Evolutionary conservation across 2,113 vertebrate species (phyloP).

Genomic region (Ochotona curzoniae): DNA sequence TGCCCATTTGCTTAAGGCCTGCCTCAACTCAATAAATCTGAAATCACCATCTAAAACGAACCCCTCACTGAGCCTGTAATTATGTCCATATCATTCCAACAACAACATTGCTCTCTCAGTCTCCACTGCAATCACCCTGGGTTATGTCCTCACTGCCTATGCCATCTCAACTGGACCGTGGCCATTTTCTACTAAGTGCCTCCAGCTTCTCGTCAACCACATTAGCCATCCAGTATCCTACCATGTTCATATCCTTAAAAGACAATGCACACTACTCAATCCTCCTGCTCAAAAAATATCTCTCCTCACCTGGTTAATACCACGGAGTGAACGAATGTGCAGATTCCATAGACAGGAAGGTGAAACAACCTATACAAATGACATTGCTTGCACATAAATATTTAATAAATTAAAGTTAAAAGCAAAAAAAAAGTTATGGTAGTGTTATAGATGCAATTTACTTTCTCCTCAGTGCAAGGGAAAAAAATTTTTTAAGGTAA

Average conservation of each 20-base stretch:
- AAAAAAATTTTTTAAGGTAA: neutral
- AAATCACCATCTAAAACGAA: neutral
- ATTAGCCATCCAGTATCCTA: neutral
- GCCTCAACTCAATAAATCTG: slow-evolving; percentile 1
- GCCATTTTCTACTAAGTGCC: neutral
- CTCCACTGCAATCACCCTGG: neutral
- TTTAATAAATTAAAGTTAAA: neutral
- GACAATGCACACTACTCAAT: neutral
- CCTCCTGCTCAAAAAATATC: neutral
- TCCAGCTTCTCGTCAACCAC: neutral
- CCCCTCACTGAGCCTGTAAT: neutral
- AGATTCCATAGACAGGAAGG: neutral
- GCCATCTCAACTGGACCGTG: neutral
- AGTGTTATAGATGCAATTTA: neutral
- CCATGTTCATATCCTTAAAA: slow-evolving; percentile 5
- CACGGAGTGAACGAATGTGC: neutral
- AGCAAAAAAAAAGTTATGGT: neutral
- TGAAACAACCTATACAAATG: neutral
- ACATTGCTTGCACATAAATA: neutral
- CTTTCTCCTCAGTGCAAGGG: neutral
- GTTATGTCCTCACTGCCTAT: neutral
- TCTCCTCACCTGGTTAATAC: neutral
- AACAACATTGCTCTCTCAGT: neutral
- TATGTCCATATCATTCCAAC: neutral
- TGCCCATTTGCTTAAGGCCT: neutral